Base-by-base conservation (phyloP, 2,888 invertebrate species). In the Eumacrocentrus americanus region DNA sequence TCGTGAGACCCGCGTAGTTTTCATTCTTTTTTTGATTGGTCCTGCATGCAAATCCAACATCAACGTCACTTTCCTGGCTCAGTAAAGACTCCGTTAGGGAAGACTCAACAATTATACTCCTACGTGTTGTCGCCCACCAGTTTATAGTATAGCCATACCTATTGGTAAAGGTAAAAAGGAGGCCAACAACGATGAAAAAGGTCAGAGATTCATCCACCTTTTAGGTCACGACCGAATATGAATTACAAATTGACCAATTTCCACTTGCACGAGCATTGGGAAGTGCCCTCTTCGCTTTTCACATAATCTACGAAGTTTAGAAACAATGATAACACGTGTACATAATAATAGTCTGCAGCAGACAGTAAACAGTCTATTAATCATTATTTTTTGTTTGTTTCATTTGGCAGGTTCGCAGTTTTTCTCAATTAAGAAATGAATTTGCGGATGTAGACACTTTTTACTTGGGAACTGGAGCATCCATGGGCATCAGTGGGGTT, bases 391-490 rank as follows among this genome's bases (percentile, higher is more conserved):
- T 12, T 34, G 16, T 20, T 34, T 37, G n/a, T n/a, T n/a, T n/a
- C n/a, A n/a, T 16, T n/a, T 50, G 47, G 1, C 76, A 93, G 94
- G 91, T 96, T 2, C 86, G 94, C 70, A 95, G 96, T 80, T 97
- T 95, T 81, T 95, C 95, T 0, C 96, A 96, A 74, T 83, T 97
- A 54, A 87, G 95, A 48, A 94, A 95, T 79, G 96, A 96, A 78
- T 94, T 95, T 75, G 91, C 92, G 11, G 94, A 94, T 73, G 90
- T 94, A 55, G 94, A 95, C 78, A 94, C 94, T 3, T 96, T 96
- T 82, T 94, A 94, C 79, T 84, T 95, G 76, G 89, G 90, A 9
- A 82, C 83, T 3, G 85, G 85, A 1, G 71, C 82, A 35, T 73
- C 73, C 1, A 76, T 84, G 6, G 85, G 82, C 75, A 79, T 83